Conservation (phyloP, 2,797 vertebrate species). For the Chelon labrosus region DNA sequence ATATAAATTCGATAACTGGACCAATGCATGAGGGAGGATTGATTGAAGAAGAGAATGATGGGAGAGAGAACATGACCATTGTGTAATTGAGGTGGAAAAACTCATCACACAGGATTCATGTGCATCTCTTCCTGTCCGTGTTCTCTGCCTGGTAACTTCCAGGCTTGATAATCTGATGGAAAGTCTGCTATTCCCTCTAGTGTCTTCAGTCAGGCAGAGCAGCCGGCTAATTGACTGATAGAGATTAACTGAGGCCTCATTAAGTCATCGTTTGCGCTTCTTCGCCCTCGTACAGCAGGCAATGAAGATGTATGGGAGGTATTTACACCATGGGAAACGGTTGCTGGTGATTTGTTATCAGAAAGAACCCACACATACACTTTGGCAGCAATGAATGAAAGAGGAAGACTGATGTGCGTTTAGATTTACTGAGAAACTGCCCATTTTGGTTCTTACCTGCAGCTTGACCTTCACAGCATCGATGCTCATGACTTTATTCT, state of each 20-base stretch:
- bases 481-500: slow-evolving; percentile 83
- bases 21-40: slow-evolving; percentile 18
- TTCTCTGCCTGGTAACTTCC: slow-evolving; percentile 32
- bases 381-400: background rate
- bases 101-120: slow-evolving; percentile 35
- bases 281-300: slow-evolving; percentile 21
- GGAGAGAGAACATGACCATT: slow-evolving; percentile 2
- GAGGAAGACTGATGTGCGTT: background rate
- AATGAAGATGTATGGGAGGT: slow-evolving; percentile 39
- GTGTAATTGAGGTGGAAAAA: slow-evolving; percentile 38
- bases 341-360: slow-evolving; percentile 25
- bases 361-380: background rate
- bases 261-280: slow-evolving; percentile 51
- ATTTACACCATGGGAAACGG: slow-evolving; percentile 18
- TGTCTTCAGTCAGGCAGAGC: slow-evolving; percentile 56
- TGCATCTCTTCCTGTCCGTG: slow-evolving; percentile 15
- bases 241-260: slow-evolving; percentile 69
- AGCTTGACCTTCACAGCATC: slow-evolving; percentile 79
- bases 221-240: slow-evolving; percentile 64
- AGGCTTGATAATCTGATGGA: slow-evolving; percentile 42
- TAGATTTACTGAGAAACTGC: background rate
- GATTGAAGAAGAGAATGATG: slow-evolving; percentile 17
- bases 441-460: slow-evolving; percentile 68
- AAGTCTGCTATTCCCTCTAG: slow-evolving; percentile 43
- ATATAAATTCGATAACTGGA: background rate